Conservation (phyloP, 2,797 vertebrate species). For the Sebastolobus alascanus region DNA sequence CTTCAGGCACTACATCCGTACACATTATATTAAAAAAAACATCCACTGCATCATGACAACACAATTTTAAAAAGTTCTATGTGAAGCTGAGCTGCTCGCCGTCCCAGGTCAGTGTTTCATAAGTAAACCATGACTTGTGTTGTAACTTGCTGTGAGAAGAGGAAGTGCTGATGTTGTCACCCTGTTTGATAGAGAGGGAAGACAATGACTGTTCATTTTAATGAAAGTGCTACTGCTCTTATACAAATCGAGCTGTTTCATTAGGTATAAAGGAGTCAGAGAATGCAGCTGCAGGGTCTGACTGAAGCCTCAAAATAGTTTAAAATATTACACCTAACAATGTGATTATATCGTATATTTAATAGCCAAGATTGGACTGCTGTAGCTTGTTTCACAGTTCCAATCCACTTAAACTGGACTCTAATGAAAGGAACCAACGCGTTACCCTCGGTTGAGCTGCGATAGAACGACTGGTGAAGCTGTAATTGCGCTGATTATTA, state of each 20-base stretch:
- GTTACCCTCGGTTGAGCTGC: constrained; percentile 34
- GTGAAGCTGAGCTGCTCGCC: neutral
- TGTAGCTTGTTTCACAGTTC: constrained; percentile 7
- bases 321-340: neutral
- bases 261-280: neutral
- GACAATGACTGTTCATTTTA: constrained; percentile 29
- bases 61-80: neutral
- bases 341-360: neutral
- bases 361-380: neutral
- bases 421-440: constrained; percentile 29
- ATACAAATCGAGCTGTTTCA: constrained; percentile 26
- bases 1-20: neutral
- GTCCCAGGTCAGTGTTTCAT: constrained; percentile 16
- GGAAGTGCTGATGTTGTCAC: constrained; percentile 33
- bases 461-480: constrained; percentile 38
- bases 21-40: neutral
- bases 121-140: constrained; percentile 23
- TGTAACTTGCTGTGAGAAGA: constrained; percentile 12
- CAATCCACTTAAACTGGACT: neutral
- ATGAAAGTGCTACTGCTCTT: constrained; percentile 3
- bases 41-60: neutral
- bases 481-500: constrained; percentile 70
- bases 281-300: neutral
- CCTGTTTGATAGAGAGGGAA: constrained; percentile 19
- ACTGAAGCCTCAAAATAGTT: neutral